phyloP scores from a whole-genome alignment of 2,888 invertebrate species.

The Conus canariensis region DNA sequence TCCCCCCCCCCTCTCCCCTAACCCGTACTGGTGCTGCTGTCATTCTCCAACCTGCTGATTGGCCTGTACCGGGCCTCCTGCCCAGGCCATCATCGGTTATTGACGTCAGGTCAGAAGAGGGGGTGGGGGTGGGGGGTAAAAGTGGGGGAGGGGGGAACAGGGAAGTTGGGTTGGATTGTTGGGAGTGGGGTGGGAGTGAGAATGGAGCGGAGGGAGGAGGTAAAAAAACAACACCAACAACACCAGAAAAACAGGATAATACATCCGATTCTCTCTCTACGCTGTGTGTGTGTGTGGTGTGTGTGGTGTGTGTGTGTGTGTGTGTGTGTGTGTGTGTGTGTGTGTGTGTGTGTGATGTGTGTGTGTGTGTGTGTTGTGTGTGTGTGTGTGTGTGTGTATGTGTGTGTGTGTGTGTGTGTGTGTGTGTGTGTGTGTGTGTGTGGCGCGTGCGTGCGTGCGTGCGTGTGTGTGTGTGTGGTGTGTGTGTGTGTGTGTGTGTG shows the following conservation, averaged over 20 bases:
- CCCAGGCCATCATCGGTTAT: too few species aligned
- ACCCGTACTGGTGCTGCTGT: too few species aligned
- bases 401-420: neutral
- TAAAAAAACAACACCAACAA: too few species aligned
- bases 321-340: constrained; percentile 36
- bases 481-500: constrained; percentile 19
- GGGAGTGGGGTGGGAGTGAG: neutral
- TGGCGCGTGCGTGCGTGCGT: neutral
- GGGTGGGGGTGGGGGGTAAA: neutral
- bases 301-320: constrained; percentile 22
- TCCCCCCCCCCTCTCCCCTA: too few species aligned
- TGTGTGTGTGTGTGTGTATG: neutral
- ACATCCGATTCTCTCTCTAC: too few species aligned
- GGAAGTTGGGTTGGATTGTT: neutral
- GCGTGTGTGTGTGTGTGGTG: constrained; percentile 24
- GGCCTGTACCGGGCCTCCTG: too few species aligned
- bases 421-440: too few species aligned
- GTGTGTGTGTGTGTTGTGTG: constrained; percentile 5
- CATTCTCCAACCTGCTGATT: too few species aligned
- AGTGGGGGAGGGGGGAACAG: neutral
- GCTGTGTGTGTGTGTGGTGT: neutral
- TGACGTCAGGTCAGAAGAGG: neutral
- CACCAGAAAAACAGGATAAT: too few species aligned
- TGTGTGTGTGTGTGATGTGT: too few species aligned
- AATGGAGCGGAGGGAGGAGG: neutral